These are phyloP conservation scores for Hippocampus mohnikei DNA, from an alignment of 2,113 vertebrate genomes.

Conservation along the genomic window DNA sequence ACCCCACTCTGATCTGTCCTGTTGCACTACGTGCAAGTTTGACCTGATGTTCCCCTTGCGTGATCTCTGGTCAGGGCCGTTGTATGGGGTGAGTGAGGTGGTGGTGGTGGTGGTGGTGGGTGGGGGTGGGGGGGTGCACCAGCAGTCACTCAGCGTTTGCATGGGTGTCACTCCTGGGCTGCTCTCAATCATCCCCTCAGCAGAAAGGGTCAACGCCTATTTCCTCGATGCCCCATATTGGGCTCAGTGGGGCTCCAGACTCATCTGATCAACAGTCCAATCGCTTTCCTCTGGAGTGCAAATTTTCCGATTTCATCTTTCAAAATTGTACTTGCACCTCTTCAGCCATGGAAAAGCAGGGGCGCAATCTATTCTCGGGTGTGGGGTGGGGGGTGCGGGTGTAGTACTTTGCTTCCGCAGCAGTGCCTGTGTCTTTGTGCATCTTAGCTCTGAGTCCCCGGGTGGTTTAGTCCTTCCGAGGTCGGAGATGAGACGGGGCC, in stretches of 20 bases:
- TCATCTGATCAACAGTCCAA: constrained; percentile 66
- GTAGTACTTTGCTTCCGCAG: constrained; percentile 66
- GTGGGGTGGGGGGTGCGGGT: neutral
- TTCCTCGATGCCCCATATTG: constrained; percentile 58
- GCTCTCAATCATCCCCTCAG: constrained; percentile 67
- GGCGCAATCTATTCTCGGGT: constrained; percentile 58
- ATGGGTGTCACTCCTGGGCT: constrained; percentile 58
- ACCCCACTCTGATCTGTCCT: constrained; percentile 5
- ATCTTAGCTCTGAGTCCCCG: constrained; percentile 38
- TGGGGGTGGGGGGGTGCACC: constrained; percentile 8
- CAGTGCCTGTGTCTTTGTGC: constrained; percentile 39
- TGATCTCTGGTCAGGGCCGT: constrained; percentile 42
- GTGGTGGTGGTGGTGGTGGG: no score
- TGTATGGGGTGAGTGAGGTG: neutral
- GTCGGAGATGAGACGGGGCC: constrained; percentile 48
- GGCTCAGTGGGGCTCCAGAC: constrained; percentile 59
- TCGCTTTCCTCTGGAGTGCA: constrained; percentile 65
- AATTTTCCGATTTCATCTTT: constrained; percentile 64
- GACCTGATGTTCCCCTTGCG: constrained; percentile 56
- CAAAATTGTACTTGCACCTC: constrained; percentile 66
- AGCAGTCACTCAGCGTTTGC: constrained; percentile 50
- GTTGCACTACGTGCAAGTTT: constrained; percentile 40
- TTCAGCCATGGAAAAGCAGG: constrained; percentile 60
- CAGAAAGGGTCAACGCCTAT: constrained; percentile 53
- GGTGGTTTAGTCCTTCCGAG: constrained; percentile 40